Evolutionary conservation across 2,797 vertebrate species (phyloP).

Genomic region (Poecilia gillii): DNA sequence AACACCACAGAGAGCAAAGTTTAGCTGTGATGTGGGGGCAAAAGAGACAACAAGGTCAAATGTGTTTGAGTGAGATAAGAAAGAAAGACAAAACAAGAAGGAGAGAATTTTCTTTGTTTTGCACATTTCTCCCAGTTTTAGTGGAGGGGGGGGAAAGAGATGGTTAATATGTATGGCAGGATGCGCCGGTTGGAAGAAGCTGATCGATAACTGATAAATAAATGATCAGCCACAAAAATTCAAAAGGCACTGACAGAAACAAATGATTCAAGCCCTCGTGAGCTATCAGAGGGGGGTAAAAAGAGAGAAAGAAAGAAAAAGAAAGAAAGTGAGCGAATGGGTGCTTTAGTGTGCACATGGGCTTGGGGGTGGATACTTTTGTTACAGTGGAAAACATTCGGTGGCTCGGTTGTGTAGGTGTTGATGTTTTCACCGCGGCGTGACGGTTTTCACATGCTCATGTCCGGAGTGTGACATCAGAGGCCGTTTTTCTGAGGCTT

Average conservation of each 20-base stretch:
- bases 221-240: conserved; percentile 68
- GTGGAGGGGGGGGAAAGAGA: conserved; percentile 5
- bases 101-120: conserved; percentile 5
- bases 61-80: conserved; percentile 12
- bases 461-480: conserved; percentile 53
- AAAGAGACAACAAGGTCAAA: conserved; percentile 35
- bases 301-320: background rate
- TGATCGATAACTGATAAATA: conserved; percentile 74
- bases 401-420: conserved; percentile 28
- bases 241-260: conserved; percentile 57
- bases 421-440: conserved; percentile 43
- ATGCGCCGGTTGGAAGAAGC: conserved; percentile 23
- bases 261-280: conserved; percentile 37
- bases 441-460: conserved; percentile 34
- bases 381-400: conserved; percentile 47
- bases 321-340: background rate
- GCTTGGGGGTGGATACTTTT: conserved; percentile 24
- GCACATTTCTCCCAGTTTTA: conserved; percentile 15
- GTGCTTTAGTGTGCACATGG: conserved; percentile 15
- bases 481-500: conserved; percentile 34
- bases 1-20: conserved; percentile 56
- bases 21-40: conserved; percentile 39
- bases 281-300: conserved; percentile 1
- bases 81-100: conserved; percentile 32
- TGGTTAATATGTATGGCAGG: background rate